A percentile compares a stretch with the other conserved stretches of the same genome.
These are phyloP conservation scores for Micromesistius poutassou DNA, from an alignment of 2,797 vertebrate species.

Conservation along the genomic window DNA sequence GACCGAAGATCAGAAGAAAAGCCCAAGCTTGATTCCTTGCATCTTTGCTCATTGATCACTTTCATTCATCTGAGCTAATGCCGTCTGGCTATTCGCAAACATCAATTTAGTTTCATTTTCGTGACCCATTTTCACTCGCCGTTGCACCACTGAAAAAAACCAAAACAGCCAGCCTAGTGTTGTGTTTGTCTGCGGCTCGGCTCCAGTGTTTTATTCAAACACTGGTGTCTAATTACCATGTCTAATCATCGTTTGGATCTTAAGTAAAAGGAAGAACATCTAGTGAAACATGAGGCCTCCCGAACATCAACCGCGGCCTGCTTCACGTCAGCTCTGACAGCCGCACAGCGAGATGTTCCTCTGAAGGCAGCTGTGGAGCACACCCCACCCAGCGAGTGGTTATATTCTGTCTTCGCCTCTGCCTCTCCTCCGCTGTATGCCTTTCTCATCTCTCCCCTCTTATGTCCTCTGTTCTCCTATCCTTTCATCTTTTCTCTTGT, in stretches of 20 bases:
- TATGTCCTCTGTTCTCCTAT: background rate
- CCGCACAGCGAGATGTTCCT: slow-evolving; percentile 25
- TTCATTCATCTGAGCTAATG: background rate
- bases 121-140: background rate
- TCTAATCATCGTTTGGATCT: background rate
- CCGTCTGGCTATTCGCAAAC: background rate
- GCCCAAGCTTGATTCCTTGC: background rate
- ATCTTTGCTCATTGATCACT: background rate
- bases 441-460: background rate
- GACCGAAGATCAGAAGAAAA: background rate
- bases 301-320: slow-evolving; percentile 28
- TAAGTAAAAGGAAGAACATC: no score
- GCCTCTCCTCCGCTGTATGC: background rate
- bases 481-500: background rate
- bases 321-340: slow-evolving; percentile 34
- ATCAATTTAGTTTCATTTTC: background rate
- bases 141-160: background rate
- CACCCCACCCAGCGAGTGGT: background rate
- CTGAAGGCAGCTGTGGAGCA: background rate
- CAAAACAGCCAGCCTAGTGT: background rate
- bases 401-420: background rate
- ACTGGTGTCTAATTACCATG: background rate
- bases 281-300: slow-evolving; percentile 47
- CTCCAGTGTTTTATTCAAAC: background rate
- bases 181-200: background rate